Evolutionary conservation across 2,113 vertebrate species (phyloP), one percentile per base, ranked within the genome.

Genomic region (Heterotis niloticus): DNA sequence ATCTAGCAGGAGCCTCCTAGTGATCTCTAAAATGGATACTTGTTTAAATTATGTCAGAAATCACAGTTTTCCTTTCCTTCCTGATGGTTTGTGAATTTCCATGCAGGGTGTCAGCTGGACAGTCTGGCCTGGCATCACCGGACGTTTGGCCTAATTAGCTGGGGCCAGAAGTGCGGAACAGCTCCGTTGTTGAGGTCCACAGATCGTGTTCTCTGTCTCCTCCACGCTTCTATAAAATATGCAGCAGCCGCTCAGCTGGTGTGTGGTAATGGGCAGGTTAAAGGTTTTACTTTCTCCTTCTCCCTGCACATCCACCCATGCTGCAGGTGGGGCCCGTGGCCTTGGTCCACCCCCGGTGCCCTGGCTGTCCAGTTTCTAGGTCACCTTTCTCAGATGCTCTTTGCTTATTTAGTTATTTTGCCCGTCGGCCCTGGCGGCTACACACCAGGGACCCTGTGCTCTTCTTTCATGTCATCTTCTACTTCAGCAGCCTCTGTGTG

Each of bases 131-230:
- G 17, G 68, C 54, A 20, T 64, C 18, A 23, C n/a, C 16, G 29
- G 64, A 54, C 76, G 54, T 52, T 64, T 74, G n/a, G 29, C 78
- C 69, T 56, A 72, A 79, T 72, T 72, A 79, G 69, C 69, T 16
- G 18, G 28, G 26, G 51, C 23, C 69, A 18, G 72, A 29, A 72
- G 51, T 26, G 12, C 28, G 29, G 69, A 51, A 44, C 28, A 23
- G 44, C 23, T 44, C 70, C 44, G 68, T 64, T 14, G 1, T 12
- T 9, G 29, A 13, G 0, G n/a, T 26, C 29, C 70, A 65, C 16
- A 60, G 28, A 11, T 59, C 2, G 1, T 51, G 59, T 73, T 17
- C 34, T 2, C 34, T 44, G 26, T 18, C 70, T 28, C 54, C 54
- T 57, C 71, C n/a, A 20, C 34, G 26, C 70, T 13, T 73, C 64